Conservation (phyloP, 2,113 vertebrate species). For the Cheilinus undulatus region DNA sequence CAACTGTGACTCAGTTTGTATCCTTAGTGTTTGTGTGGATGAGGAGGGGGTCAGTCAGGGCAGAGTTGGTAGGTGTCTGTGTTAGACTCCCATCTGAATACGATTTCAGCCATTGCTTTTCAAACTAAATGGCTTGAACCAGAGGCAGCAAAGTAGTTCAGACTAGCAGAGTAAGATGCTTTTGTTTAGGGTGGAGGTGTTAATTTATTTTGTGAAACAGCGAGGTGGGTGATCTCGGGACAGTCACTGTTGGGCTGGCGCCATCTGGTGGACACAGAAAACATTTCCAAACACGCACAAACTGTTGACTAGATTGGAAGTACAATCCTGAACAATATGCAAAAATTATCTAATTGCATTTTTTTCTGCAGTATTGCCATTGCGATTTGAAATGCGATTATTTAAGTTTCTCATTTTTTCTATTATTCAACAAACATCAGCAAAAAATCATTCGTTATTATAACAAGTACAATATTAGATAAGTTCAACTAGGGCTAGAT, state of each 20-base stretch:
- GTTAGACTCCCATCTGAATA: neutral
- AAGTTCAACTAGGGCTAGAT: no score
- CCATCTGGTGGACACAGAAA: constrained; percentile 53
- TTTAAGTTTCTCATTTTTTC: no score
- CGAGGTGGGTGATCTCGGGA: neutral
- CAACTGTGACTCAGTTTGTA: constrained; percentile 13
- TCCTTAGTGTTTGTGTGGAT: neutral
- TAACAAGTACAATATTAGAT: no score
- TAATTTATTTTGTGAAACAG: constrained; percentile 4
- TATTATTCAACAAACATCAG: no score
- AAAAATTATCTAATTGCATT: no score
- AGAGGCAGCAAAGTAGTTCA: neutral
- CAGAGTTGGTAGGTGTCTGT: neutral
- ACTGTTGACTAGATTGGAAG: no score
- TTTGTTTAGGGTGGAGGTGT: neutral
- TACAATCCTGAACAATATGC: no score
- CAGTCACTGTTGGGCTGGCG: neutral
- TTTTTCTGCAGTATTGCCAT: no score
- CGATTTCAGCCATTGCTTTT: neutral
- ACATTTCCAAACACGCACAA: neutral
- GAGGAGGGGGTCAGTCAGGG: neutral
- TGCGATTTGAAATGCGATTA: no score
- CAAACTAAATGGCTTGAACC: neutral
- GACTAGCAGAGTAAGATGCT: neutral
- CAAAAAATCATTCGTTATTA: no score